Evolutionary conservation across 2,113 vertebrate genomes (phyloP).

Genomic region (Notothenia rossii): DNA sequence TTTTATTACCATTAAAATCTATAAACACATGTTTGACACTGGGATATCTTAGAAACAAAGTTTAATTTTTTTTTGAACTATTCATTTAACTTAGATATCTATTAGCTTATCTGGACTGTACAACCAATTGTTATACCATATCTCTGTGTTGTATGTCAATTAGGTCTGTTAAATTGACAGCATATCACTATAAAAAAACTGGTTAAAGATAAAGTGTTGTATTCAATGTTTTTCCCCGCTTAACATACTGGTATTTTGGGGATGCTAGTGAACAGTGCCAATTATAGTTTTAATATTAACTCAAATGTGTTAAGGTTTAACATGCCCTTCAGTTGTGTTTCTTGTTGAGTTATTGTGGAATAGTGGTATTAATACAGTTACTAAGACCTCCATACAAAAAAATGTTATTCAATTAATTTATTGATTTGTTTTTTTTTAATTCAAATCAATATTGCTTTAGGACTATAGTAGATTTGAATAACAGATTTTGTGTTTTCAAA

Average conservation of each 20-base stretch:
- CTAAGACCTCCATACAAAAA: not conserved
- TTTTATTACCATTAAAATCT: too few species aligned
- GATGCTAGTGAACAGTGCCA: not conserved
- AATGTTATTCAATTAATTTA: not conserved
- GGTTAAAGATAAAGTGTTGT: not conserved
- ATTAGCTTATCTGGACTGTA: not conserved
- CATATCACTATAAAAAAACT: not conserved
- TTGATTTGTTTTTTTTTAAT: conserved; percentile 28
- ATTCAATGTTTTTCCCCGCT: not conserved
- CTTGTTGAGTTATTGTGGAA: not conserved
- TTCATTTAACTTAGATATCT: not conserved
- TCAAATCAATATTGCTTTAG: conserved; percentile 33
- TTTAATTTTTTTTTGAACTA: too few species aligned
- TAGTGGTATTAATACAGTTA: not conserved
- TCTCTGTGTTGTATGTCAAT: not conserved
- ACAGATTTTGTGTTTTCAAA: conserved; percentile 15
- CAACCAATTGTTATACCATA: not conserved
- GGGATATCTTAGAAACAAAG: not conserved
- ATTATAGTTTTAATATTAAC: not conserved
- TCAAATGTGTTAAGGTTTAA: not conserved
- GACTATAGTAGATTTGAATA: conserved; percentile 7
- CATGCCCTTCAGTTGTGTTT: conserved; percentile 1
- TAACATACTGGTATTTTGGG: not conserved
- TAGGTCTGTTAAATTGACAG: not conserved
- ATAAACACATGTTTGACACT: too few species aligned